Evolutionary conservation across 2,888 invertebrate species (phyloP), one percentile per base, ranked within the genome.

Genomic region (Branchinecta sandiegonensis): DNA sequence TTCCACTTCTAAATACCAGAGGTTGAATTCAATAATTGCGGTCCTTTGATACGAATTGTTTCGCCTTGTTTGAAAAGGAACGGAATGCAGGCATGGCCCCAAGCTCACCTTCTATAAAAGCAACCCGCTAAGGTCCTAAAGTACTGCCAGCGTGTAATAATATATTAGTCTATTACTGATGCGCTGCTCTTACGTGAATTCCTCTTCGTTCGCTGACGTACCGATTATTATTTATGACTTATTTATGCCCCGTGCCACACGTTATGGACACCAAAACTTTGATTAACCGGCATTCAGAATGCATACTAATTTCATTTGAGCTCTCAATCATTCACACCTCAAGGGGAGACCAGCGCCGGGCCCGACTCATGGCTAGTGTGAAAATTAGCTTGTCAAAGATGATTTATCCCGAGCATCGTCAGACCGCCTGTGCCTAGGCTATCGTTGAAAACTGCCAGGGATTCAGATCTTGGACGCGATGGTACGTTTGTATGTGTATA

Each of bases 201-300:
- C 56, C 56, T 14, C 8, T 17, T 10, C 17, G 56, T 10, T 10
- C 17, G 17, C 56, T 14, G 56, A 56, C 56, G 17, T 56, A 56
- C 56, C 56, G 17, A 56, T 56, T n/a, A 56, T 56, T 56, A 56
- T 56, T 56, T 56, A 56, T 56, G 56, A 56, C 56, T 56, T 56
- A 56, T 56, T 56, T 56, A 56, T 56, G 17, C 56, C 56, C 56
- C 56, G 56, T 56, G 56, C 56, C 56, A 56, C 56, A 56, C 56
- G 56, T 56, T 56, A 56, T 56, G 17, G 56, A 56, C 56, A 56
- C 56, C 56, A 56, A 56, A 56, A 56, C 56, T 56, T 56, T 56
- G 56, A 56, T 56, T 56, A 56, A 56, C 56, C 56, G 56, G 14
- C 56, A 56, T 17, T 56, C 56, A 56, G 17, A 56, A n/a, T 17